A percentile compares a stretch with the other conserved stretches of the same genome.
Evolutionary conservation across 2,113 vertebrate species (phyloP).

Genomic region (Lota lota): DNA sequence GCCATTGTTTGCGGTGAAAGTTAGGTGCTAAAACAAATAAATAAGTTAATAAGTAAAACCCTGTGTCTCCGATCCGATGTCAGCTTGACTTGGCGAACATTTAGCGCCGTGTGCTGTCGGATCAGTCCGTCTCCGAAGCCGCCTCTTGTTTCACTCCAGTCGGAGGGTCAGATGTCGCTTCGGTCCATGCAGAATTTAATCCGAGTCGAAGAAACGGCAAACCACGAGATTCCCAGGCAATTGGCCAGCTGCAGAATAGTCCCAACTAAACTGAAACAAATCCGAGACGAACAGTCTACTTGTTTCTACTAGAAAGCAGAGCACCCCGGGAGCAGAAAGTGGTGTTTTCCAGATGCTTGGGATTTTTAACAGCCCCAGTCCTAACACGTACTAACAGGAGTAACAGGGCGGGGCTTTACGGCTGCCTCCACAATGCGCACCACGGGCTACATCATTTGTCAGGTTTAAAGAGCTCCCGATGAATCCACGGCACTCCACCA

Average conservation of each 20-base stretch:
- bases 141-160: constrained; percentile 12
- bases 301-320: too few relatives aligned
- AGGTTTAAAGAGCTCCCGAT: too few relatives aligned
- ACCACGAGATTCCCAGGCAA: too few relatives aligned
- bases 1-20: constrained; percentile 71
- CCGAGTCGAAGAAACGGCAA: constrained; percentile 20
- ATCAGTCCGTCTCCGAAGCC: background rate
- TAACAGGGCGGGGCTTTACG: constrained; percentile 10
- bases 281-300: too few relatives aligned
- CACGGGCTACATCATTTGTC: too few relatives aligned
- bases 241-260: too few relatives aligned
- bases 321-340: too few relatives aligned
- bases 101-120: too few relatives aligned
- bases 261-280: too few relatives aligned
- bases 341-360: constrained; percentile 37
- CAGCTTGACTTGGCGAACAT: background rate
- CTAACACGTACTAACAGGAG: constrained; percentile 41
- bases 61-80: background rate
- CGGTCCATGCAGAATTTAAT: constrained; percentile 51
- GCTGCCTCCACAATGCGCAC: too few relatives aligned
- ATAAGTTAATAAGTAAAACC: background rate
- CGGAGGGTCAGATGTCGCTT: constrained; percentile 46
- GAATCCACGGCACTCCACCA: too few relatives aligned
- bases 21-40: background rate
- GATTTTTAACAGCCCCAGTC: constrained; percentile 27